phyloP scores from a whole-genome alignment of 1,140 invertebrate species.

The Zophobas morio region DNA sequence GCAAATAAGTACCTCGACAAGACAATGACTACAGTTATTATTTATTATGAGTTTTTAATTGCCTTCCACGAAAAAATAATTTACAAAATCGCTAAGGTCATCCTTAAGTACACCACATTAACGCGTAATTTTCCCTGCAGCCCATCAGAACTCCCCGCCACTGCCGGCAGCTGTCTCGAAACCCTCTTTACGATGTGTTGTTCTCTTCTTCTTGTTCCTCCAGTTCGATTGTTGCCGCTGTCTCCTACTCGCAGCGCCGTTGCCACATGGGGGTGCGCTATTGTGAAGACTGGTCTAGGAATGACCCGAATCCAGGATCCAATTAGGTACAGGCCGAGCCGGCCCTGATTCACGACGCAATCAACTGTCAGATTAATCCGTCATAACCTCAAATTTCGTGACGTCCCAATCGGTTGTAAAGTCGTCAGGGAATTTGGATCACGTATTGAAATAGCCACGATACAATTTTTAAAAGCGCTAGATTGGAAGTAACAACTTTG shows the following conservation, averaged over 20 bases:
- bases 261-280: slow-evolving; percentile 53
- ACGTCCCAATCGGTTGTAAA: not conserved
- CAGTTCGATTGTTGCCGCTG: slow-evolving; percentile 46
- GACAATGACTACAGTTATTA: too few species aligned
- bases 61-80: too few species aligned
- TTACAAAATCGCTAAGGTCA: too few species aligned
- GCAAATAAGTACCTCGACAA: too few species aligned
- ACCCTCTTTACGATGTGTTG: slow-evolving; percentile 54
- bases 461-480: too few species aligned
- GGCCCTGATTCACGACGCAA: not conserved
- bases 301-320: not conserved
- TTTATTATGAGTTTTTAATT: too few species aligned
- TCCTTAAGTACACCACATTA: not conserved
- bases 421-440: too few species aligned
- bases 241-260: slow-evolving; percentile 49
- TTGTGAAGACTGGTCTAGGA: slow-evolving; percentile 37
- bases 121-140: not conserved
- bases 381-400: too few species aligned
- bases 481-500: too few species aligned
- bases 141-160: not conserved
- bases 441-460: too few species aligned
- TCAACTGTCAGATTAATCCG: too few species aligned
- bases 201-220: slow-evolving; percentile 52
- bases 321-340: not conserved
- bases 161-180: slow-evolving; percentile 43